A percentile compares a stretch with the other conserved stretches of the same genome.
Conservation (phyloP, 2,888 invertebrate genomes). For the Hydrotaea cyrtoneurina region DNA sequence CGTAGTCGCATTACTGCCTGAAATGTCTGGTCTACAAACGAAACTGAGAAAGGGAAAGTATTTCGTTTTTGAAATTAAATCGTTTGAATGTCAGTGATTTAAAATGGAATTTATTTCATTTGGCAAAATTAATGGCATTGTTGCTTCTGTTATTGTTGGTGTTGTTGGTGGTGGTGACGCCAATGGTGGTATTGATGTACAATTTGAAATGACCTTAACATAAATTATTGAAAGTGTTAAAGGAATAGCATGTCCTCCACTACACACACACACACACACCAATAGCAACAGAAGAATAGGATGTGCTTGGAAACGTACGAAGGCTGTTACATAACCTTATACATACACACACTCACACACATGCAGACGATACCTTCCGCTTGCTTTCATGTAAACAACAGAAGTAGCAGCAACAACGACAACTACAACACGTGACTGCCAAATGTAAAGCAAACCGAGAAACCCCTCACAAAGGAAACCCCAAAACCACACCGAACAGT, state of each 20-base stretch:
- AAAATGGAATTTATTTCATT: conserved; percentile 6
- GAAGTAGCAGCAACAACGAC: conserved; percentile 20
- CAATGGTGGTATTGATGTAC: conserved; percentile 1
- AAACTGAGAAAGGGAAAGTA: neutral
- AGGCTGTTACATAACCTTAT: conserved; percentile 25
- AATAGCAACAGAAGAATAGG: neutral
- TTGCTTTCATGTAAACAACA: neutral
- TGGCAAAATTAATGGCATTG: neutral
- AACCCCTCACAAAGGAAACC: conserved; percentile 33
- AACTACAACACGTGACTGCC: neutral
- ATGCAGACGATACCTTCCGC: conserved; percentile 7
- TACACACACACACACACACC: conserved; percentile 12
- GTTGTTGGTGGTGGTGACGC: neutral
- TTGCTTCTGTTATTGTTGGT: neutral
- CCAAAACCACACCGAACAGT: conserved; percentile 30
- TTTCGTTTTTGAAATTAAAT: conserved; percentile 5
- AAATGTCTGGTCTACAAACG: neutral
- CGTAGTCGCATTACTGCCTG: neutral
- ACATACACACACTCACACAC: neutral
- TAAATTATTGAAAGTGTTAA: conserved; percentile 48
- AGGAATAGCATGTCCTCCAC: conserved; percentile 1
- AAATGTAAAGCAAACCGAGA: neutral
- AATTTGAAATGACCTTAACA: conserved; percentile 44
- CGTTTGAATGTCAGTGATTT: neutral
- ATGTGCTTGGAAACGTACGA: conserved; percentile 29